Percentiles rank a stretch among this genome's conserved stretches.
Evolutionary conservation across 2,888 invertebrate genomes (phyloP).

Genomic region (Polyploca ridens): DNA sequence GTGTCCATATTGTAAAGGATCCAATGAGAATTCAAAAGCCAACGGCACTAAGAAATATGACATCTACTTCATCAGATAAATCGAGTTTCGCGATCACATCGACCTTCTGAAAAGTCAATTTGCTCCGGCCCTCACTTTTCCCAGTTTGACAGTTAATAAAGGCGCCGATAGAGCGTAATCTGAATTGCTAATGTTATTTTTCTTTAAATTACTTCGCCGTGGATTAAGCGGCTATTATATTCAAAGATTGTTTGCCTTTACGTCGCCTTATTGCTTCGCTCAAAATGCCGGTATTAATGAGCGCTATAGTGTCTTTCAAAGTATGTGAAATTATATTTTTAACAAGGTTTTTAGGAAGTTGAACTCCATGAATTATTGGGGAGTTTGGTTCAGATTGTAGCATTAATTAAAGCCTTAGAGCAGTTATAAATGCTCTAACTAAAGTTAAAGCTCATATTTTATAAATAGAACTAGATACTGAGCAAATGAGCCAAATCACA

Average conservation of each 20-base stretch:
- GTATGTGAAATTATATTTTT: slow-evolving; percentile 15
- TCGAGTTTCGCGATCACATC: slow-evolving; percentile 53
- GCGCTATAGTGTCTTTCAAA: slow-evolving; percentile 22
- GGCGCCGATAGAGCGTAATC: slow-evolving; percentile 69
- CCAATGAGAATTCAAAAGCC: slow-evolving; percentile 1
- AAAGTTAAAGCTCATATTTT: too few relatives aligned
- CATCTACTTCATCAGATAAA: slow-evolving; percentile 56
- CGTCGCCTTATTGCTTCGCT: slow-evolving; percentile 50
- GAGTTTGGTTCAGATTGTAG: too few relatives aligned
- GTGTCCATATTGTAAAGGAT: not conserved
- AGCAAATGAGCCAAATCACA: too few relatives aligned
- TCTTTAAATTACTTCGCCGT: slow-evolving; percentile 78
- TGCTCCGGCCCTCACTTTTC: slow-evolving; percentile 58
- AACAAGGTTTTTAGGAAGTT: not conserved
- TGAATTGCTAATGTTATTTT: slow-evolving; percentile 84
- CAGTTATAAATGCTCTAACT: too few relatives aligned
- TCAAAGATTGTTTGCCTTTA: slow-evolving; percentile 71
- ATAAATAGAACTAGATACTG: too few relatives aligned
- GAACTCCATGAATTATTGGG: too few relatives aligned
- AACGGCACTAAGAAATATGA: slow-evolving; percentile 43
- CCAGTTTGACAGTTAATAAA: slow-evolving; percentile 81
- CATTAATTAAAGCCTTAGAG: too few relatives aligned
- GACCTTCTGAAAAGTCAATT: slow-evolving; percentile 71
- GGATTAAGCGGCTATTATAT: slow-evolving; percentile 76
- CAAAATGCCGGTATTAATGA: slow-evolving; percentile 38